A percentile compares a stretch with the other conserved stretches of the same genome.
phyloP scores from a whole-genome alignment of 1,140 invertebrate genomes.

The Zophobas morio region DNA sequence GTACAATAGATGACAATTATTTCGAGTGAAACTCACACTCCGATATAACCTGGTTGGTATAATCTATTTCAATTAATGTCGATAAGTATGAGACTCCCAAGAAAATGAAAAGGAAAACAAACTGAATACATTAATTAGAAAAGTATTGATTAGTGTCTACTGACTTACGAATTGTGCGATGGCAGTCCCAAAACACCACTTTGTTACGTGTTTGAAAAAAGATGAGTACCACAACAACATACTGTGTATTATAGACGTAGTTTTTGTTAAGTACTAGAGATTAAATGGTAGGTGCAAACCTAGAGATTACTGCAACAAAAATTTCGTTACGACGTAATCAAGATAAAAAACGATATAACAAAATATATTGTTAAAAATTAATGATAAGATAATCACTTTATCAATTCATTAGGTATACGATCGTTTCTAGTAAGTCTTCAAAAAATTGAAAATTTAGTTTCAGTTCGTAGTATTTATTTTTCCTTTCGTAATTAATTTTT shows the following conservation, averaged over 20 bases:
- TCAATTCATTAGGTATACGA: too few relatives aligned
- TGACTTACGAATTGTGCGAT: conserved; percentile 30
- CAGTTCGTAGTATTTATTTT: too few relatives aligned
- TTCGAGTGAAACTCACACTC: conserved; percentile 15
- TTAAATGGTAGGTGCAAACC: not conserved
- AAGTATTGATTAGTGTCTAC: not conserved
- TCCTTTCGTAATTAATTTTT: too few relatives aligned
- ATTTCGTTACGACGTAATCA: too few relatives aligned
- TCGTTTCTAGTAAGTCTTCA: too few relatives aligned
- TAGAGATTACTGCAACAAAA: too few relatives aligned
- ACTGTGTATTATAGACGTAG: not conserved
- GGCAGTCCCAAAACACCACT: conserved; percentile 15
- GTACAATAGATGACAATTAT: not conserved
- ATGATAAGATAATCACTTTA: too few relatives aligned
- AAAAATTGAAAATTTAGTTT: too few relatives aligned
- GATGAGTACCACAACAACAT: conserved; percentile 30
- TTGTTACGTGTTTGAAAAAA: conserved; percentile 9
- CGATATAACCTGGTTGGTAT: conserved; percentile 5
- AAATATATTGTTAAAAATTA: too few relatives aligned
- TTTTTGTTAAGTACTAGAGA: conserved; percentile 20
- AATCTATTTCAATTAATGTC: conserved; percentile 29
- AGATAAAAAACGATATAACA: too few relatives aligned
- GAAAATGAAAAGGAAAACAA: conserved; percentile 21
- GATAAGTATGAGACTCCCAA: conserved; percentile 26
- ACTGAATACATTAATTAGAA: not conserved